phyloP scores from a whole-genome alignment of 1,140 invertebrate species.

The Mya arenaria region DNA sequence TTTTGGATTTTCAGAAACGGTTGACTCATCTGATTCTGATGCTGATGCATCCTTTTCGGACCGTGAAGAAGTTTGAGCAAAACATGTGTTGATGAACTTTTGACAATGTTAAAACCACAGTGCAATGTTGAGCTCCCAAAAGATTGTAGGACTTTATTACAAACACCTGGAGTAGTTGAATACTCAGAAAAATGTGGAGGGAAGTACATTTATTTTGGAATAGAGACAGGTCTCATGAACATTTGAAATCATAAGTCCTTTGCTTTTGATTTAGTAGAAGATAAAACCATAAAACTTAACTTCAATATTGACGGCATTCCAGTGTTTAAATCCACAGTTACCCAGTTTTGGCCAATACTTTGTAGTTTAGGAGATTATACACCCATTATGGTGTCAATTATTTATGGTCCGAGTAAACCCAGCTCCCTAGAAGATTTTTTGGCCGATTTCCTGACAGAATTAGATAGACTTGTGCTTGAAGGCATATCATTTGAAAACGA shows the following conservation, averaged over 20 bases:
- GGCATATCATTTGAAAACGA: conserved; percentile 63
- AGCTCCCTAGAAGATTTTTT: conserved; percentile 64
- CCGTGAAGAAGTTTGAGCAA: too few relatives aligned
- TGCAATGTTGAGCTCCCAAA: too few relatives aligned
- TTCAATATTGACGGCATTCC: conserved; percentile 63
- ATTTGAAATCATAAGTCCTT: background rate
- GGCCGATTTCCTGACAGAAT: conserved; percentile 72
- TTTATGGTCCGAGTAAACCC: conserved; percentile 74
- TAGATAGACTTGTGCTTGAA: conserved; percentile 24
- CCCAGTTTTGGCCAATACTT: conserved; percentile 70
- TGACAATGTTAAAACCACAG: too few relatives aligned
- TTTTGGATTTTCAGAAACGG: too few relatives aligned
- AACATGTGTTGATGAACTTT: too few relatives aligned
- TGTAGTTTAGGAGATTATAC: conserved; percentile 58
- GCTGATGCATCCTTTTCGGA: too few relatives aligned
- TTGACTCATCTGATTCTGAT: too few relatives aligned
- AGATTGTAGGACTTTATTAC: too few relatives aligned
- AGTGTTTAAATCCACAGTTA: conserved; percentile 56
- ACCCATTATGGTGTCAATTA: conserved; percentile 66
- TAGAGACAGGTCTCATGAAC: background rate
- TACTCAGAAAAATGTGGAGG: conserved; percentile 17
- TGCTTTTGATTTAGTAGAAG: background rate
- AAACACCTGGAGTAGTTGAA: too few relatives aligned
- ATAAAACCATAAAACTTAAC: background rate
- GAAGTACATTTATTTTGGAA: conserved; percentile 24